Evolutionary conservation across 2,797 vertebrate species (phyloP), one percentile per base, ranked within the genome.

Genomic region (Channallabes apus): DNA sequence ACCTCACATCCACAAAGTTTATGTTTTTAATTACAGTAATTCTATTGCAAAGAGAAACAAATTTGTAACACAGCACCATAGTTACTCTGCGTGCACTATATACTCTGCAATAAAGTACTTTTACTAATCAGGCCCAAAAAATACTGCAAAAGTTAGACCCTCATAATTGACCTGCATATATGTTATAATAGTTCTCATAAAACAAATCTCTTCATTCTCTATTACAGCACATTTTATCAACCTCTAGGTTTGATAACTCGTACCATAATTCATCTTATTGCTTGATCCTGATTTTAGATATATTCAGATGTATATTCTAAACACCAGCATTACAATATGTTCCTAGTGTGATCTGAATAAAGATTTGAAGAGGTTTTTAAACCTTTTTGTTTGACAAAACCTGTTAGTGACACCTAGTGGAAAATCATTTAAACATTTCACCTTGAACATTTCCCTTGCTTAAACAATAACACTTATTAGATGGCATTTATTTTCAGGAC

Each of bases 321-420:
- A 64, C 17, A 27, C 15, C 4, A 59, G 32, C 20, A 38, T 78
- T 78, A 32, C 27, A 61, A 35, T 12, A 22, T 38, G 32, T 24
- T 61, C 9, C 58, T 38, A 3, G n/a, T 41, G 14, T 12, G 14
- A 3, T 65, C 7, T 65, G 17, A 65, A 27, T 79, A 0, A 62
- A 14, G 32, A 46, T 51, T 46, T 11, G 15, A 64, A 46, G 24
- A 12, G 35, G 6, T 59, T 69, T 68, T 20, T 46, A 58, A n/a
- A 18, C 7, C 32, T 59, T 67, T 58, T 15, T 82, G 24, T 65
- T 41, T 27, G 51, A 22, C 54, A 22, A 89, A 84, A 85, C 82
- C 79, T 85, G 87, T 92, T 90, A 93, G 92, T 94, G 94, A 93
- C 94, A 94, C 92, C 94, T 95, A 94, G 94, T 94, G 94, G 92